Percentiles rank a stretch among this genome's conserved stretches.
These are phyloP conservation scores for Amorpha juglandis DNA, from an alignment of 2,888 invertebrate genomes.

Conservation along the genomic window DNA sequence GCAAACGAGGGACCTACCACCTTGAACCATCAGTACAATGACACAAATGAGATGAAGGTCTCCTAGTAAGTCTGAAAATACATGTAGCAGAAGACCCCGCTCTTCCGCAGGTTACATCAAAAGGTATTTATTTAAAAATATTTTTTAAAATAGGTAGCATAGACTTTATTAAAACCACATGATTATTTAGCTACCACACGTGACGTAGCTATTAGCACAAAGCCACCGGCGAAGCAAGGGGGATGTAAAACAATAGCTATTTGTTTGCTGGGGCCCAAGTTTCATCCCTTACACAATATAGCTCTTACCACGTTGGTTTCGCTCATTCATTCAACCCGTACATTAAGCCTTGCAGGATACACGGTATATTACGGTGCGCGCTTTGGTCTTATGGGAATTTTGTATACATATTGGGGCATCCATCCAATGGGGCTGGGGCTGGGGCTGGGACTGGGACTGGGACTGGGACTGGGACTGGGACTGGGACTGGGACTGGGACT, in stretches of 20 bases:
- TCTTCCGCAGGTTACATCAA: no score
- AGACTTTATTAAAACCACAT: constrained; percentile 3
- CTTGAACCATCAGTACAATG: no score
- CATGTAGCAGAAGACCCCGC: no score
- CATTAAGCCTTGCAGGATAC: constrained; percentile 39
- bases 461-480: no score
- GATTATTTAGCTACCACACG: background rate
- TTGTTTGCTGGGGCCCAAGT: constrained; percentile 62
- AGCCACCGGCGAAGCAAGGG: constrained; percentile 44
- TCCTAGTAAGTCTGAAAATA: no score
- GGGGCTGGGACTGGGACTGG: no score
- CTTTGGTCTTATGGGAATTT: background rate
- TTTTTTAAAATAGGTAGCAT: no score
- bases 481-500: no score
- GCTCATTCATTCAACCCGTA: constrained; percentile 58
- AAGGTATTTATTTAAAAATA: no score
- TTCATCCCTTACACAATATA: constrained; percentile 71
- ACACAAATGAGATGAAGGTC: no score
- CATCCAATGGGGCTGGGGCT: no score
- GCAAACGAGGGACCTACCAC: no score
- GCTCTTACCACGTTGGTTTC: constrained; percentile 59
- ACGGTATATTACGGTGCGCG: constrained; percentile 34
- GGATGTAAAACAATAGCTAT: constrained; percentile 64
- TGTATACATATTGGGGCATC: background rate
- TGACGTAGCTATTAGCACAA: constrained; percentile 33